Evolutionary conservation across 2,888 invertebrate species (phyloP).

Genomic region (Eudemis profundana): DNA sequence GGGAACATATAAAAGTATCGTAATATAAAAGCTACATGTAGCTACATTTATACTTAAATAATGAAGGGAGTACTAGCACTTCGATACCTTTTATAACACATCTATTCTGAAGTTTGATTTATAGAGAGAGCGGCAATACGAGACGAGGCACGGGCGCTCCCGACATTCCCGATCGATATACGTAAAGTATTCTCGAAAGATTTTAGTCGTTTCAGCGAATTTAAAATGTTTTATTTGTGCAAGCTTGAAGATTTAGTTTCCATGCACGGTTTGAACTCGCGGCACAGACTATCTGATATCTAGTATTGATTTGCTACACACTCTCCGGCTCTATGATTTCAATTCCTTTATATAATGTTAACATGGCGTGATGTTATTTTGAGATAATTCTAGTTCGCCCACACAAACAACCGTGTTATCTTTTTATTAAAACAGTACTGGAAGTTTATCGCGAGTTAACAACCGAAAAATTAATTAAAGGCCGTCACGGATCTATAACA

Average conservation of each 20-base stretch:
- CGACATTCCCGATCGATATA: conserved; percentile 25
- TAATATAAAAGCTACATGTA: background rate
- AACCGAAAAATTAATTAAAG: conserved; percentile 68
- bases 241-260: conserved; percentile 44
- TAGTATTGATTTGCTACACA: conserved; percentile 31
- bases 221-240: conserved; percentile 32
- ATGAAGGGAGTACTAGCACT: background rate
- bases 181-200: conserved; percentile 30
- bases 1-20: conserved; percentile 1
- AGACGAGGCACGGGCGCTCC: conserved; percentile 15
- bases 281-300: conserved; percentile 1
- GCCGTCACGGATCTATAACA: conserved; percentile 62
- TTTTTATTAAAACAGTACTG: conserved; percentile 62
- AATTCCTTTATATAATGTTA: background rate
- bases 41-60: background rate
- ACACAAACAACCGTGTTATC: conserved; percentile 31
- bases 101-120: conserved; percentile 11
- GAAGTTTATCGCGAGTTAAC: conserved; percentile 60
- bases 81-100: background rate
- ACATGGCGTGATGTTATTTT: background rate
- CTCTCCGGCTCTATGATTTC: background rate
- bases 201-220: conserved; percentile 28
- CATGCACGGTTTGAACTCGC: conserved; percentile 8
- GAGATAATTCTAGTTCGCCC: background rate
- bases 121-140: conserved; percentile 1